phyloP scores from a whole-genome alignment of 1,140 invertebrate species.

The Phthorimaea operculella region DNA sequence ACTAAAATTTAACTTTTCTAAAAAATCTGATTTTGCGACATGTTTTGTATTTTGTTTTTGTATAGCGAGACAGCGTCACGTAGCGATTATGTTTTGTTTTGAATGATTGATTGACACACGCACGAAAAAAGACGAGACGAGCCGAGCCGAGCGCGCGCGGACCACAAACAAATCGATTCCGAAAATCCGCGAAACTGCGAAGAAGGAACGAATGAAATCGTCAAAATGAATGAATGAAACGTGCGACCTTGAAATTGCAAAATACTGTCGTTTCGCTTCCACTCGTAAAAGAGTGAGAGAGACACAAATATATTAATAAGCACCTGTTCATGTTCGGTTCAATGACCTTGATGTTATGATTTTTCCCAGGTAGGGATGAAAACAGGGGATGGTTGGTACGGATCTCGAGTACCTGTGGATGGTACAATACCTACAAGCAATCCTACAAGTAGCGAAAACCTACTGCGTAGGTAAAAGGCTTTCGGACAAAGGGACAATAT shows the following conservation, averaged over 20 bases:
- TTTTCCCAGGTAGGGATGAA: too few relatives aligned
- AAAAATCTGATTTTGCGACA: constrained; percentile 25
- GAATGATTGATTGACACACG: background rate
- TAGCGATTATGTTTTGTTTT: constrained; percentile 34
- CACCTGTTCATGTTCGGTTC: background rate
- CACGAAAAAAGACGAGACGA: background rate
- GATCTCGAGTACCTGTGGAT: too few relatives aligned
- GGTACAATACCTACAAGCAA: too few relatives aligned
- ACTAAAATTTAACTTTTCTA: constrained; percentile 34
- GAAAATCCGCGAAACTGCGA: constrained; percentile 7
- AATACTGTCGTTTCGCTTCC: background rate
- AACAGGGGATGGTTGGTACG: too few relatives aligned
- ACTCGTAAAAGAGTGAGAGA: background rate
- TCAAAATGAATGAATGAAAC: background rate
- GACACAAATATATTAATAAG: background rate
- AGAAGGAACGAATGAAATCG: background rate
- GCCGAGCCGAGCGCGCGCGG: background rate
- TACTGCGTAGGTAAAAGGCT: too few relatives aligned
- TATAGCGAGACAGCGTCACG: constrained; percentile 16
- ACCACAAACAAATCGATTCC: constrained; percentile 12
- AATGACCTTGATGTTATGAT: background rate
- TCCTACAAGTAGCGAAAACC: too few relatives aligned
- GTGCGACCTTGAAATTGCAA: background rate
- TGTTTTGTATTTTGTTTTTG: constrained; percentile 35
- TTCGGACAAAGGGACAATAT: too few relatives aligned